These are phyloP conservation scores for Nothobranchius furzeri DNA, from an alignment of 2,113 vertebrate genomes.

Conservation along the genomic window DNA sequence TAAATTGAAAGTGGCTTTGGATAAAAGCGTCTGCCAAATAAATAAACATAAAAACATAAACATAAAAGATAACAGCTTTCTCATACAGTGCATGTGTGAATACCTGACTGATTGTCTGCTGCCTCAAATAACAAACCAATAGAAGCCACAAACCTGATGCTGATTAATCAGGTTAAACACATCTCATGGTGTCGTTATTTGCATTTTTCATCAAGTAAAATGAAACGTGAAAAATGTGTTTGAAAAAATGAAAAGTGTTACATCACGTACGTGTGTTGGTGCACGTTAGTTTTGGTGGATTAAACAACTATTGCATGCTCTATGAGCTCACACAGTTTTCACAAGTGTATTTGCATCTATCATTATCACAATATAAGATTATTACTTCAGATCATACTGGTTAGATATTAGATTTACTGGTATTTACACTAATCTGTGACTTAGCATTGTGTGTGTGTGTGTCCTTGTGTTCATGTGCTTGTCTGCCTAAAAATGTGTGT, in stretches of 20 bases:
- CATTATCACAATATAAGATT: not conserved
- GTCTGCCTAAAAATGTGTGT: slow-evolving; percentile 45
- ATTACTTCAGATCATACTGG: not conserved
- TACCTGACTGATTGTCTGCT: not conserved
- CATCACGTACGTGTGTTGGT: not conserved
- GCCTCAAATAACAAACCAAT: not conserved
- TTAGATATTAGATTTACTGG: slow-evolving; percentile 13
- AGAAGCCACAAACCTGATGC: not conserved
- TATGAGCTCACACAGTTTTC: too few relatives aligned
- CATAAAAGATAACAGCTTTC: not conserved
- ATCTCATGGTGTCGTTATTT: too few relatives aligned
- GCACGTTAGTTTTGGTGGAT: not conserved
- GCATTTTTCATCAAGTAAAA: too few relatives aligned
- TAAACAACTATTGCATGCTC: not conserved
- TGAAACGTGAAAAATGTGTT: too few relatives aligned
- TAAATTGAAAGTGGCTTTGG: too few relatives aligned
- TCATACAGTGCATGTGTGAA: not conserved
- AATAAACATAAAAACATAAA: too few relatives aligned
- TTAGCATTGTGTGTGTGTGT: slow-evolving; percentile 22
- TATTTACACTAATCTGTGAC: slow-evolving; percentile 36
- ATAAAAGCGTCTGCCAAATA: too few relatives aligned
- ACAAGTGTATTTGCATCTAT: not conserved
- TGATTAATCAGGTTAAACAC: not conserved
- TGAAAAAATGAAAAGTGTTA: too few relatives aligned
- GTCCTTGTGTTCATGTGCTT: slow-evolving; percentile 59